These are phyloP conservation scores for Lepidurus packardi DNA, from an alignment of 1,140 invertebrate genomes.

Conservation along the genomic window DNA sequence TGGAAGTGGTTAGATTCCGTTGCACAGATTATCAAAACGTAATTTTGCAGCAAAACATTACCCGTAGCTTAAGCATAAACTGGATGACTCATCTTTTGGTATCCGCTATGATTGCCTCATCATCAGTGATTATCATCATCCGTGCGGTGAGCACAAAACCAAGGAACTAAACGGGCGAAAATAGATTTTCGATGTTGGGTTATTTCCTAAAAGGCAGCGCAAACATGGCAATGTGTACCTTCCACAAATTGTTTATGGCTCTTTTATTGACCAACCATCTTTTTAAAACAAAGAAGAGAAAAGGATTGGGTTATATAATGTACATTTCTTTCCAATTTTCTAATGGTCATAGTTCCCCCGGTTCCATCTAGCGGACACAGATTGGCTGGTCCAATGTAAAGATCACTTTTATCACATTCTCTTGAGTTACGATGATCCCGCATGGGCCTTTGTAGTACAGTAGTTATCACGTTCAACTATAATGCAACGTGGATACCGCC, in stretches of 20 bases:
- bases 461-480: slow-evolving; percentile 91
- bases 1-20: too few species aligned
- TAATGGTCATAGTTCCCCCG: slow-evolving; percentile 62
- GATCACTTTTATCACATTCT: slow-evolving; percentile 80
- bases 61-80: not conserved
- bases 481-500: slow-evolving; percentile 80
- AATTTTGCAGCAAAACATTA: not conserved
- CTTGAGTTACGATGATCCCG: slow-evolving; percentile 90
- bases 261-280: too few species aligned
- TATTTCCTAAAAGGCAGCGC: too few species aligned
- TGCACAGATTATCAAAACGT: too few species aligned
- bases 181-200: too few species aligned
- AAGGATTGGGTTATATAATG: too few species aligned
- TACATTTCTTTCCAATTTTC: too few species aligned
- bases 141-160: not conserved
- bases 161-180: not conserved
- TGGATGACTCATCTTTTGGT: not conserved
- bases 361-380: slow-evolving; percentile 96
- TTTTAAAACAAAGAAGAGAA: too few species aligned
- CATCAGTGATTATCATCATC: too few species aligned
- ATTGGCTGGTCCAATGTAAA: slow-evolving; percentile 96
- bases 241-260: too few species aligned
- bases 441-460: slow-evolving; percentile 96
- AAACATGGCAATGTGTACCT: too few species aligned
- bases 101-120: not conserved